A percentile compares a stretch with the other conserved stretches of the same genome.
Evolutionary conservation across 2,888 invertebrate genomes (phyloP).

Genomic region (Chrysodeixis includens): DNA sequence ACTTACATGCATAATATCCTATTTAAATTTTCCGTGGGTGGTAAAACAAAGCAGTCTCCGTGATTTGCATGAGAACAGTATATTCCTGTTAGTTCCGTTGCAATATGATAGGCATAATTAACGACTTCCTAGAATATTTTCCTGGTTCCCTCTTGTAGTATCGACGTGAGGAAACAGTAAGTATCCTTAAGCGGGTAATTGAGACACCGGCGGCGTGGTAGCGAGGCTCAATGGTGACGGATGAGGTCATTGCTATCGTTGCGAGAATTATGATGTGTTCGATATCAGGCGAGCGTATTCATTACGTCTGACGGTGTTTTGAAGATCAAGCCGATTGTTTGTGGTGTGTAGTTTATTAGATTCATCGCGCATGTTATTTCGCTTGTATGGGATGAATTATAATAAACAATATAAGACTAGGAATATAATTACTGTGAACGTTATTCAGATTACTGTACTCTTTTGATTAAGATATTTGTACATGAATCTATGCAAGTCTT

Average conservation of each 20-base stretch:
- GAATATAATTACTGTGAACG: too few relatives aligned
- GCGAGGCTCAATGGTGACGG: conserved; percentile 58
- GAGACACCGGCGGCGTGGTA: conserved; percentile 59
- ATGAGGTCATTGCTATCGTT: conserved; percentile 55
- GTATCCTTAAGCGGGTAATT: conserved; percentile 67
- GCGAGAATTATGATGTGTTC: conserved; percentile 42
- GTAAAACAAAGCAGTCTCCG: neutral
- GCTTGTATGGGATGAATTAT: neutral
- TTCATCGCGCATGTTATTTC: neutral
- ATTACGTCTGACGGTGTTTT: neutral
- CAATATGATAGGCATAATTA: conserved; percentile 51
- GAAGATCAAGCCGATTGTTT: neutral
- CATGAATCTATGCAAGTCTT: too few relatives aligned
- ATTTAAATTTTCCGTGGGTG: neutral
- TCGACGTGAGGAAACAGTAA: conserved; percentile 55
- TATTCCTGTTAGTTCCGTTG: conserved; percentile 50
- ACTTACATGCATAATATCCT: too few relatives aligned
- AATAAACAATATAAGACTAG: neutral
- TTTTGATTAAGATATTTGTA: too few relatives aligned
- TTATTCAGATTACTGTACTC: too few relatives aligned
- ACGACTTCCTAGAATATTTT: conserved; percentile 58
- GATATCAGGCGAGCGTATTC: conserved; percentile 2
- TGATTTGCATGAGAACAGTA: neutral
- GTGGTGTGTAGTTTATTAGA: neutral
- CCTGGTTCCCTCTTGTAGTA: conserved; percentile 53